Base-by-base conservation (phyloP, 2,888 invertebrate species). In the Morpho achilles region DNA sequence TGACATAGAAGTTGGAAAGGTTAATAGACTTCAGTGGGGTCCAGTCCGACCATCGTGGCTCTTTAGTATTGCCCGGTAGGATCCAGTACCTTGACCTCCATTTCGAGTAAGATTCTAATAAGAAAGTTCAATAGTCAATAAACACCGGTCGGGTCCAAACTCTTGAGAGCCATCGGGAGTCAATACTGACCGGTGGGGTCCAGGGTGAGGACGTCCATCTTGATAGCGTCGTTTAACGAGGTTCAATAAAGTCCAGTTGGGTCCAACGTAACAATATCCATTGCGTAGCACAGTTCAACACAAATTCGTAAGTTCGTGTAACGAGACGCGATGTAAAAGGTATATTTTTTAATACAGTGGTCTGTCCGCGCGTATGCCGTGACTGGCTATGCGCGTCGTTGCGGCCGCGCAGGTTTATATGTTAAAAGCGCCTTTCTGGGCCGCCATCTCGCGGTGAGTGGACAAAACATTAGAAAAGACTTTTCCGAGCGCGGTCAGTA, bases 1-100 rank as follows among this genome's bases (percentile, higher is more conserved):
- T 86, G 76, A 75, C 74, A 71, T 79, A 58, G 62, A 67, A 64
- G 65, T 53, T 63, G 58, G 60, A 65, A 63, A 60, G 56, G 59
- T 79, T 65, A 88, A 71, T 89, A 88, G 67, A 88, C 84, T 78
- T 88, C 88, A 59, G 88, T 89, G 62, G 88, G 88, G 70, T 89
- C 88, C 69, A 87, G 75, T 67, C 87, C 87, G 71, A 84, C 73
- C 87, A 88, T 87, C 58, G 51, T 68, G 61, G 53, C 54, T 68
- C 32, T 64, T 73, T 79, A 86, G 69, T 87, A 87, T 74, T 87
- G 85, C 58, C 87, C 87, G 52, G 87, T 86, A 53, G 87, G 87
- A 74, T 87, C 85, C 64, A 86, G 77, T 68, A 82, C 82, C 73
- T 68, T 76, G 59, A 59, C 62, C 53, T 75, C 76, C 78, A 82